Conservation (phyloP, 2,888 invertebrate genomes). For the Eupeodes luniger region DNA sequence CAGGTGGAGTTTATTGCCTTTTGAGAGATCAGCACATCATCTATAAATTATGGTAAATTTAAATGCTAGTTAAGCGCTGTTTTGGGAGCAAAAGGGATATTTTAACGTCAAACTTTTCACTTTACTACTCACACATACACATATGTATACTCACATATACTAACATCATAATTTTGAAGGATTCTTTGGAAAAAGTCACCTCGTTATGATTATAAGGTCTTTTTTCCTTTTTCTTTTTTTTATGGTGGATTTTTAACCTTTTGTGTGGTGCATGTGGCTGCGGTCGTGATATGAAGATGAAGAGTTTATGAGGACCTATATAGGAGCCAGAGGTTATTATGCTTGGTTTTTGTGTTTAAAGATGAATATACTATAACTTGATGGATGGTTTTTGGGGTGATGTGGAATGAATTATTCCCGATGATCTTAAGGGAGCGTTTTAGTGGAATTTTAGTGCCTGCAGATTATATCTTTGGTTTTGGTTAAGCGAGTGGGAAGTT, state of each 20-base stretch:
- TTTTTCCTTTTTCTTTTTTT: background rate
- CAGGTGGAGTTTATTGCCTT: constrained; percentile 60
- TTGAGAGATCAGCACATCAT: constrained; percentile 69
- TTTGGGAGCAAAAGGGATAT: constrained; percentile 63
- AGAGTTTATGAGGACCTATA: constrained; percentile 46
- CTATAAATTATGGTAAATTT: constrained; percentile 76
- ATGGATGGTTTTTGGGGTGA: constrained; percentile 6
- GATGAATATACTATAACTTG: constrained; percentile 34
- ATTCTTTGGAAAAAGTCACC: constrained; percentile 64
- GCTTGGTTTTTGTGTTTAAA: constrained; percentile 31
- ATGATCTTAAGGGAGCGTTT: constrained; percentile 70
- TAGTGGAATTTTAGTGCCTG: constrained; percentile 60
- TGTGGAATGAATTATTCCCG: constrained; percentile 67
- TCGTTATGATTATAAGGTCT: constrained; percentile 65
- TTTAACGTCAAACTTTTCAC: constrained; percentile 57
- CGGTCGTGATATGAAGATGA: background rate
- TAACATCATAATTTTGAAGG: background rate
- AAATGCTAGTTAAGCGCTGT: constrained; percentile 75
- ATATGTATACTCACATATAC: background rate
- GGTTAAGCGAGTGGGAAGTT: background rate
- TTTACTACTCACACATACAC: background rate
- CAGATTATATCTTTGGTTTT: constrained; percentile 54
- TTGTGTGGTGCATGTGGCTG: background rate
- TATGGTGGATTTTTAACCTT: constrained; percentile 32
- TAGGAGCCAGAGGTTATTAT: constrained; percentile 32